A percentile compares a stretch with the other conserved stretches of the same genome.
Conservation (phyloP, 2,888 invertebrate species). For the Maniola hyperantus region DNA sequence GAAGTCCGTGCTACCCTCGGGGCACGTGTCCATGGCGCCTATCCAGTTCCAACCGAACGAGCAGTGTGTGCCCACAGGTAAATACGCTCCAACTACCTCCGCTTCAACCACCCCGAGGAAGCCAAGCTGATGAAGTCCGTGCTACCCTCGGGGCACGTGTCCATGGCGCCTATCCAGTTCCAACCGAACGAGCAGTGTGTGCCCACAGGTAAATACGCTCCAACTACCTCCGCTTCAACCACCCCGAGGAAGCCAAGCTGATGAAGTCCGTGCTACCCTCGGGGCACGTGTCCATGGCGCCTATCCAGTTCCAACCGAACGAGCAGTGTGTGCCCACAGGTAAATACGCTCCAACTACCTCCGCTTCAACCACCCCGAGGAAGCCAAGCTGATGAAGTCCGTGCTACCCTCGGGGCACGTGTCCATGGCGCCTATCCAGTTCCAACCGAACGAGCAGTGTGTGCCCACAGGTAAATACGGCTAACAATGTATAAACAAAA, state of each 20-base stretch:
- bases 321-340: slow-evolving; percentile 60
- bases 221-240: slow-evolving; percentile 95
- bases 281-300: slow-evolving; percentile 90
- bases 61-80: slow-evolving; percentile 56
- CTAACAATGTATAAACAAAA: too few species aligned
- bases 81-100: slow-evolving; percentile 91
- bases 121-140: slow-evolving; percentile 93
- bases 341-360: slow-evolving; percentile 90
- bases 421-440: slow-evolving; percentile 90
- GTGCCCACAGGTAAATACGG: slow-evolving; percentile 33
- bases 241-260: slow-evolving; percentile 93
- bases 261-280: slow-evolving; percentile 92
- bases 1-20: slow-evolving; percentile 90
- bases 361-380: slow-evolving; percentile 96
- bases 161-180: slow-evolving; percentile 90
- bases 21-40: slow-evolving; percentile 90
- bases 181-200: slow-evolving; percentile 67
- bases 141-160: slow-evolving; percentile 88
- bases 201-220: slow-evolving; percentile 80
- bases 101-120: slow-evolving; percentile 96
- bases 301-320: slow-evolving; percentile 85
- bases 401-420: slow-evolving; percentile 89
- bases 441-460: slow-evolving; percentile 73
- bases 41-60: slow-evolving; percentile 84
- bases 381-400: slow-evolving; percentile 93